These are phyloP conservation scores for Sisor rabdophorus DNA, from an alignment of 2,113 vertebrate genomes.

Conservation along the genomic window DNA sequence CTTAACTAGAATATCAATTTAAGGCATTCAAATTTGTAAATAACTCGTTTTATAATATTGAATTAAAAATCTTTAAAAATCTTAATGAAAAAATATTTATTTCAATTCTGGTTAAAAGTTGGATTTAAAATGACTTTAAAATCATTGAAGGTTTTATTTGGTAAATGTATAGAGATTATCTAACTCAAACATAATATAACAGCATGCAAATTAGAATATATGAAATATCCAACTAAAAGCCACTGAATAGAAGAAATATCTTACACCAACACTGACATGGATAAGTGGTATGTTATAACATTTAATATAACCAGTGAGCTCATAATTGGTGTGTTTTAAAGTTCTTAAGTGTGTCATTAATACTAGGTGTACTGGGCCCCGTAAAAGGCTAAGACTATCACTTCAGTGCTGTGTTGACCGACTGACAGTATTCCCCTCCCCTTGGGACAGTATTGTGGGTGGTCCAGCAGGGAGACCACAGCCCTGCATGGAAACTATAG, in stretches of 20 bases:
- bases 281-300: background rate
- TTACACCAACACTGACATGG: no score
- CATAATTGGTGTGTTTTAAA: background rate
- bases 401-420: slow-evolving; percentile 45
- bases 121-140: background rate
- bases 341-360: background rate
- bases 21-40: background rate
- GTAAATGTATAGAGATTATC: background rate
- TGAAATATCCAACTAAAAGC: background rate
- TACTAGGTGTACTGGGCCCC: background rate
- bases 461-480: slow-evolving; percentile 53
- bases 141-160: background rate
- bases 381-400: slow-evolving; percentile 9
- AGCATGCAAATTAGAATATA: background rate
- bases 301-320: background rate
- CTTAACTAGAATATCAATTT: background rate
- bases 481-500: slow-evolving; percentile 42
- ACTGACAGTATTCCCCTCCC: slow-evolving; percentile 41
- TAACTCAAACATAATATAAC: background rate
- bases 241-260: background rate
- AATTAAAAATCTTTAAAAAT: no score
- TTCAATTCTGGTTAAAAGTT: background rate
- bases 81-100: no score
- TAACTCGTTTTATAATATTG: no score
- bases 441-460: slow-evolving; percentile 60